phyloP scores from a whole-genome alignment of 64 coral and sea anemone genomes.

The Catalaphyllia jardinei region DNA sequence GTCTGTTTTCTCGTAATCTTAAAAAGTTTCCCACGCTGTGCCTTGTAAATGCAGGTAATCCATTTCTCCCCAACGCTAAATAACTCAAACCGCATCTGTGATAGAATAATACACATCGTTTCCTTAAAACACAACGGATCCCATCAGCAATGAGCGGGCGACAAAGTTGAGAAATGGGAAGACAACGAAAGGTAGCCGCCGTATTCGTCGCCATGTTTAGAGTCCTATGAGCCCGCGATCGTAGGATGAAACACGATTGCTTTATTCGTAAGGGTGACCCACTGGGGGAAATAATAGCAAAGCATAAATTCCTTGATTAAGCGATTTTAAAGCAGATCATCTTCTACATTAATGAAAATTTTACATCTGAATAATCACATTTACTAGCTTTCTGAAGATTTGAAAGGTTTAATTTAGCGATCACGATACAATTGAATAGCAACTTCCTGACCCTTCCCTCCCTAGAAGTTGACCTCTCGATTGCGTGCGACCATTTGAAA shows the following conservation, averaged over 20 bases:
- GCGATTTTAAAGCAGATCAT: too few species aligned
- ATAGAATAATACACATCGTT: background rate
- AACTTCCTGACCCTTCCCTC: background rate
- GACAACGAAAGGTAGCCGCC: background rate
- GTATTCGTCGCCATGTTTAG: conserved; percentile 46
- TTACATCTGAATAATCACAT: background rate
- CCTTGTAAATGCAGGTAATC: background rate
- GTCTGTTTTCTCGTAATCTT: background rate
- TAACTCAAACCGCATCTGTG: background rate
- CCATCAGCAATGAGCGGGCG: background rate
- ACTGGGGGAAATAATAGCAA: background rate
- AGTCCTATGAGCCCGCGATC: conserved; percentile 33
- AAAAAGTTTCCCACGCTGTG: background rate
- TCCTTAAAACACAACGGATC: background rate
- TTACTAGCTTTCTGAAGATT: background rate
- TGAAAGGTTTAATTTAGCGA: background rate
- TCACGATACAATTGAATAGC: background rate
- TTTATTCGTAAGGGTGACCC: background rate
- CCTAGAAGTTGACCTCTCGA: background rate
- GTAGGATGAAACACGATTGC: background rate
- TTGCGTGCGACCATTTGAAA: conserved; percentile 55
- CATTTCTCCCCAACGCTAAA: background rate
- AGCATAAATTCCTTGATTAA: background rate
- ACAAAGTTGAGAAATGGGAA: background rate
- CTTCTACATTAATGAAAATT: too few species aligned